These are phyloP conservation scores for Eilema depressum DNA, from an alignment of 2,888 invertebrate species.

Conservation along the genomic window DNA sequence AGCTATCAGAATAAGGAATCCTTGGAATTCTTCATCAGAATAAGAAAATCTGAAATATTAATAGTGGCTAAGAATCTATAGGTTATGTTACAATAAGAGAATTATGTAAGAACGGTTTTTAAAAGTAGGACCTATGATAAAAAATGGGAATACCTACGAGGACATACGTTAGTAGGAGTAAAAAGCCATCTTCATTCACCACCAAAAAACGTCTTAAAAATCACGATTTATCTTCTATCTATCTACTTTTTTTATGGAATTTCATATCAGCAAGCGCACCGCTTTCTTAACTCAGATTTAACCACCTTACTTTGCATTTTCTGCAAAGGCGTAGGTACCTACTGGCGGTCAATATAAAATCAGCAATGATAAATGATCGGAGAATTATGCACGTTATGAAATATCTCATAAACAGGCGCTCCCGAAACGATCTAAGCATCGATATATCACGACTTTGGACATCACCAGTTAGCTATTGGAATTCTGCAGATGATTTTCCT, in stretches of 20 bases:
- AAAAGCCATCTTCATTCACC: background rate
- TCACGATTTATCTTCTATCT: background rate
- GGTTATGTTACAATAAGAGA: background rate
- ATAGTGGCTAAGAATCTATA: no score
- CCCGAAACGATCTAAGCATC: constrained; percentile 65
- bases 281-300: background rate
- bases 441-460: constrained; percentile 84
- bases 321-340: background rate
- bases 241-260: background rate
- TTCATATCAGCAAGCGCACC: constrained; percentile 2
- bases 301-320: constrained; percentile 6
- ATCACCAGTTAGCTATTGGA: constrained; percentile 78
- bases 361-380: constrained; percentile 72
- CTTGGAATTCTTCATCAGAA: no score
- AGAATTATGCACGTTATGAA: constrained; percentile 70
- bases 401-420: constrained; percentile 83
- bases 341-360: constrained; percentile 38
- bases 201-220: background rate
- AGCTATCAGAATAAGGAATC: no score
- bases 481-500: constrained; percentile 78
- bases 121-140: background rate
- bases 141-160: background rate
- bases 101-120: background rate
- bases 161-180: background rate
- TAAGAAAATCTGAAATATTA: no score